Percentiles rank a stretch among this genome's conserved stretches.
Evolutionary conservation across 2,888 invertebrate species (phyloP).

Genomic region (Drosophila anceps): DNA sequence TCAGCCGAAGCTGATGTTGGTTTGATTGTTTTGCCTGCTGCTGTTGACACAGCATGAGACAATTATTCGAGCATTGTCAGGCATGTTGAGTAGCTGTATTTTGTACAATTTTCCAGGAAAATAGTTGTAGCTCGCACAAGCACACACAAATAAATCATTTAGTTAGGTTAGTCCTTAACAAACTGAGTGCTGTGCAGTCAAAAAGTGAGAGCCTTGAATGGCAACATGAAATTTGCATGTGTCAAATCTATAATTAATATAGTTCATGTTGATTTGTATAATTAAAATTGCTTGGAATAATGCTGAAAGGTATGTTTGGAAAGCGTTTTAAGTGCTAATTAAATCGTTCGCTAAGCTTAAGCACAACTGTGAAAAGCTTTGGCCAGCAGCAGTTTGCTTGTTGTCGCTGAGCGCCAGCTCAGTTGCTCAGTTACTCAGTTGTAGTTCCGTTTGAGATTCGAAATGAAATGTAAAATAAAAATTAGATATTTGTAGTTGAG

Average conservation of each 20-base stretch:
- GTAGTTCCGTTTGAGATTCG: neutral
- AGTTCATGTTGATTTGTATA: neutral
- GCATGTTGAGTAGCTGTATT: neutral
- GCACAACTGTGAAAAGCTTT: neutral
- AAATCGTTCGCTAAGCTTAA: neutral
- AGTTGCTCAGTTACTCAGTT: neutral
- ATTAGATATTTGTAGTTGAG: neutral
- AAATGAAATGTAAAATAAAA: neutral
- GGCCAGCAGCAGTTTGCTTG: neutral
- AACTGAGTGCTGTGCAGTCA: neutral
- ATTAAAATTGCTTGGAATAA: neutral
- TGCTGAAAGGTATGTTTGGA: neutral
- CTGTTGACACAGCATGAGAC: slow-evolving; percentile 22
- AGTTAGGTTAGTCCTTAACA: too few species aligned
- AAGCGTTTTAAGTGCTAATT: neutral
- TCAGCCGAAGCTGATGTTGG: slow-evolving; percentile 1
- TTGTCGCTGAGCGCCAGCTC: neutral
- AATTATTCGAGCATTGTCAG: slow-evolving; percentile 14
- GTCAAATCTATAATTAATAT: neutral
- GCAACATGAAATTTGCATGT: neutral
- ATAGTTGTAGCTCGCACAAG: too few species aligned
- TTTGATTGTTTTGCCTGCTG: slow-evolving; percentile 16
- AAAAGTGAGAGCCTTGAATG: neutral
- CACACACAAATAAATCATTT: neutral
- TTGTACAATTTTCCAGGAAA: neutral